These are phyloP conservation scores for Ascaphus truei DNA, from an alignment of 2,113 vertebrate genomes.

Conservation along the genomic window DNA sequence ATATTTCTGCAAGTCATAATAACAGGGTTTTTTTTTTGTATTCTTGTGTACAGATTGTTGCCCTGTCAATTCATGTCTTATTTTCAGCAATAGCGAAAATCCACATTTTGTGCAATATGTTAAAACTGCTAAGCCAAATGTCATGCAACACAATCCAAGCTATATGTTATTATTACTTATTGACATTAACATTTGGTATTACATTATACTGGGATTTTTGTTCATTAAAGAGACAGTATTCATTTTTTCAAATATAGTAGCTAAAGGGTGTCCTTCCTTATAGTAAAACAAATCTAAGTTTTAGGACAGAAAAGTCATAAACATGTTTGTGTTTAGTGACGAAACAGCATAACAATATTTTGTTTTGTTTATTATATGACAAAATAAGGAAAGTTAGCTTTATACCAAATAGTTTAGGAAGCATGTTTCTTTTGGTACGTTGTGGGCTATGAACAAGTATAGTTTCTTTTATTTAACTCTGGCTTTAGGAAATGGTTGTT, in stretches of 20 bases:
- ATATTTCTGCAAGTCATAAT: slow-evolving; percentile 49
- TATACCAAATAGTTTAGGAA: no score
- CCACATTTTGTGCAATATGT: slow-evolving; percentile 52
- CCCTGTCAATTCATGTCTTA: slow-evolving; percentile 37
- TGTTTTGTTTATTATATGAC: no score
- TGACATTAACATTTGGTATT: slow-evolving; percentile 46
- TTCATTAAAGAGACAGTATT: slow-evolving; percentile 53
- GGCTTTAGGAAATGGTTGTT: no score
- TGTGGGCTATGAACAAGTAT: no score
- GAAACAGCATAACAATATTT: no score
- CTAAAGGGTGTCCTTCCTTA: slow-evolving; percentile 42
- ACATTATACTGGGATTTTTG: slow-evolving; percentile 49
- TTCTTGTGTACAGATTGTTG: slow-evolving; percentile 40
- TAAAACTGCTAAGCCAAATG: slow-evolving; percentile 54
- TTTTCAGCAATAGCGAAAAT: slow-evolving; percentile 49
- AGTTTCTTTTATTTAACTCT: no score
- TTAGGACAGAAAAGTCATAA: no score
- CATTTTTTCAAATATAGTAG: slow-evolving; percentile 26
- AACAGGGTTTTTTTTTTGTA: slow-evolving; percentile 43
- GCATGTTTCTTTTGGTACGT: no score
- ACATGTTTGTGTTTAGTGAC: no score
- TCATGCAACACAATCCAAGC: slow-evolving; percentile 45
- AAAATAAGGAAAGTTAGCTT: no score
- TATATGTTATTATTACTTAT: slow-evolving; percentile 46
- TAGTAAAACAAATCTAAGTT: no score